Evolutionary conservation across 1,140 invertebrate species (phyloP).

Genomic region (Drosophila melanica): DNA sequence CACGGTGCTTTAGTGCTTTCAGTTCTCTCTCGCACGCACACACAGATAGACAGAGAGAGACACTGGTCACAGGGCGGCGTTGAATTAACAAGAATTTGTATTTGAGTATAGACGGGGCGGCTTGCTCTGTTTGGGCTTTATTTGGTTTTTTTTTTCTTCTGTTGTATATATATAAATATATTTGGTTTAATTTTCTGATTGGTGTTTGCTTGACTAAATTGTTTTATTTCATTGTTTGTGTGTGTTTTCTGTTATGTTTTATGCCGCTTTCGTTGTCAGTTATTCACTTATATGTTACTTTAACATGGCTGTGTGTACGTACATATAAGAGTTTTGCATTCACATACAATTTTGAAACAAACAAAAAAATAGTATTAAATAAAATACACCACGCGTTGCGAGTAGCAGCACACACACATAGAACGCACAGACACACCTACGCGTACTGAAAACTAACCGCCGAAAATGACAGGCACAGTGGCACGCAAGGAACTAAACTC

Average conservation of each 20-base stretch:
- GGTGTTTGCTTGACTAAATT: conserved; percentile 9
- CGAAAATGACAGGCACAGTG: conserved; percentile 16
- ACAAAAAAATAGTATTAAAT: conserved; percentile 33
- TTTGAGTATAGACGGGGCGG: conserved; percentile 14
- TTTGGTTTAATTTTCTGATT: conserved; percentile 36
- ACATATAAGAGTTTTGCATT: conserved; percentile 6
- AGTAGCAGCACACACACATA: conserved; percentile 7
- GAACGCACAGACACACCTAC: conserved; percentile 10
- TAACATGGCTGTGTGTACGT: conserved; percentile 10
- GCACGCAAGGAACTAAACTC: neutral
- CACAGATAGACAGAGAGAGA: neutral
- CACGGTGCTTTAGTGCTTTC: neutral
- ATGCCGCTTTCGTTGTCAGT: conserved; percentile 19
- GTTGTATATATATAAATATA: conserved; percentile 13
- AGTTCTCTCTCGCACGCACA: neutral
- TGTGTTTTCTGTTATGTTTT: conserved; percentile 4
- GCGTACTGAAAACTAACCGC: conserved; percentile 14
- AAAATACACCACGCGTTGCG: conserved; percentile 21
- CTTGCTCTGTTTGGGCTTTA: conserved; percentile 29
- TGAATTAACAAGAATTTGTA: conserved; percentile 15
- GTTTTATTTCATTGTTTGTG: conserved; percentile 3
- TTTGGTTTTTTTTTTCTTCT: conserved; percentile 25
- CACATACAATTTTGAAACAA: conserved; percentile 26
- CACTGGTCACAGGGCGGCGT: conserved; percentile 3
- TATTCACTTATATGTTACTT: conserved; percentile 12